Evolutionary conservation across 2,888 invertebrate species (phyloP), one percentile per base, ranked within the genome.

Genomic region (Aspidapion aeneum): DNA sequence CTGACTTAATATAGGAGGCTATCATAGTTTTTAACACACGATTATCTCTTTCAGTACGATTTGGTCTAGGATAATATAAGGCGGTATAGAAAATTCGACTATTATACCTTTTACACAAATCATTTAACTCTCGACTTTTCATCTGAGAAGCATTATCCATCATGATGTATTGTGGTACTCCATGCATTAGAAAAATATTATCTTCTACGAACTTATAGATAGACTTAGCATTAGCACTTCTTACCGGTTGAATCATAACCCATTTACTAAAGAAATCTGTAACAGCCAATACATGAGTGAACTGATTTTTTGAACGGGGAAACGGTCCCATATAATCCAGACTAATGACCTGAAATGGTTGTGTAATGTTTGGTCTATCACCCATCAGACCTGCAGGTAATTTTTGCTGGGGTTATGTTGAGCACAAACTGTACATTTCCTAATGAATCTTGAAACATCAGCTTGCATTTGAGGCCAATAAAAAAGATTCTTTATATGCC

Each of bases 391-490:
- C 72, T 7, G 66, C 61, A 2, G 70, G 68, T 18, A 52, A 16
- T 52, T 64, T 66, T 17, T 70, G 65, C 19, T 68, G 68, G 67
- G 58, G 58, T 73, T 72, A 50, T 60, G 57, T 9, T 58, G 55
- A 1, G 64, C 55, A 60, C 73, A 73, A 1, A 58, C 55, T 1
- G 18, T 16, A 65, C 73, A 73, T 16, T 59, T 52, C 2, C 60
- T 18, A 3, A 73, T 65, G 56, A 69, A 73, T n/a, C n/a, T n/a
- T 7, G 66, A 62, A 5, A 74, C 63, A 58, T 72, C 70, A 1
- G 19, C 20, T 5, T 52, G 21, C 62, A 72, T 66, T 20, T 63
- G 67, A 1, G 73, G 72, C 73, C 72, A 74, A 54, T 67, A 72
- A 61, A 67, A 70, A 3, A 16, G 20, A n/a, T 17, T 2, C n/a